These are phyloP conservation scores for Ephialtes manifestator DNA, from an alignment of 2,888 invertebrate species.

Conservation along the genomic window DNA sequence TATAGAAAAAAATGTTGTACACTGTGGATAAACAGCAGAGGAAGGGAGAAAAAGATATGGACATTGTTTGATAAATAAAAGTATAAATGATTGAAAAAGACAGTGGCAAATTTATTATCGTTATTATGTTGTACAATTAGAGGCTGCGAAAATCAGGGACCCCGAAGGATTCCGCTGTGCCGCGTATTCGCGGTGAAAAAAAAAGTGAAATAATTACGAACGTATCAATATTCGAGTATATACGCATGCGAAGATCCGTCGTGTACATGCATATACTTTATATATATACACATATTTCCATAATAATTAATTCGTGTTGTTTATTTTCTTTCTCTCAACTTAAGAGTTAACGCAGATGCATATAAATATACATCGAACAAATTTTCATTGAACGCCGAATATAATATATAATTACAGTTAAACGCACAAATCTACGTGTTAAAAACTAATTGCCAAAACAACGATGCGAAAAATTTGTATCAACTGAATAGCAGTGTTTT, in stretches of 20 bases:
- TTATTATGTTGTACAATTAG: conserved; percentile 74
- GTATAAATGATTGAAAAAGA: conserved; percentile 73
- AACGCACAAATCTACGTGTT: conserved; percentile 23
- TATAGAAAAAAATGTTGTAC: too few relatives aligned
- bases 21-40: background rate
- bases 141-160: conserved; percentile 61
- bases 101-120: conserved; percentile 78
- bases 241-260: conserved; percentile 27
- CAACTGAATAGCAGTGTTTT: background rate
- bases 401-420: conserved; percentile 37
- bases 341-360: conserved; percentile 32
- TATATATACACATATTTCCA: conserved; percentile 21
- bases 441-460: conserved; percentile 31
- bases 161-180: conserved; percentile 13
- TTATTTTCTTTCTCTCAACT: conserved; percentile 27
- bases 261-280: conserved; percentile 25
- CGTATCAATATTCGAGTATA: conserved; percentile 37
- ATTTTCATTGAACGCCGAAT: conserved; percentile 37
- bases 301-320: conserved; percentile 22
- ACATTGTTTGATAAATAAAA: conserved; percentile 23
- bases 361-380: conserved; percentile 23
- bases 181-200: conserved; percentile 26
- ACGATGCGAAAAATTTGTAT: conserved; percentile 12
- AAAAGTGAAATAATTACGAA: conserved; percentile 39
- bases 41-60: background rate